Percentiles rank a stretch among this genome's conserved stretches.
Evolutionary conservation across 2,797 vertebrate species (phyloP).

Genomic region (Parotocinclus haroldoi): DNA sequence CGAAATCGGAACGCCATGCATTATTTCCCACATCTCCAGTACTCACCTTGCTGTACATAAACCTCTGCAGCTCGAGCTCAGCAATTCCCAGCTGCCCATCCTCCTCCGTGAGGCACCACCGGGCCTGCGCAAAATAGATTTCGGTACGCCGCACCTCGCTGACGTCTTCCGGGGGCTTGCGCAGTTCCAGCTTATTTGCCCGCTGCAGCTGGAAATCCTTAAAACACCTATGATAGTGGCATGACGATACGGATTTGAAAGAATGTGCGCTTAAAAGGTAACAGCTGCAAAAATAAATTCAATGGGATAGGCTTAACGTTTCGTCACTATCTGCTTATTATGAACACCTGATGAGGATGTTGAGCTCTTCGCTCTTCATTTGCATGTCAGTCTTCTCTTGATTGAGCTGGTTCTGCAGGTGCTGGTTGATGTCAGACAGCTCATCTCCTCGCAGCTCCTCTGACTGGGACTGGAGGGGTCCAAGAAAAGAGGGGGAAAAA

Average conservation of each 20-base stretch:
- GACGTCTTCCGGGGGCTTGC: constrained; percentile 92
- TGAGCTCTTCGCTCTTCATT: constrained; percentile 96
- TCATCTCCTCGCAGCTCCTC: constrained; percentile 84
- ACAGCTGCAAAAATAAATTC: too few relatives aligned
- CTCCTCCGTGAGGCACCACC: constrained; percentile 96
- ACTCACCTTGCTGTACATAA: constrained; percentile 96
- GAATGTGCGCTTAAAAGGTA: too few relatives aligned
- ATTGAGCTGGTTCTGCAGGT: constrained; percentile 91
- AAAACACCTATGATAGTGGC: constrained; percentile 78
- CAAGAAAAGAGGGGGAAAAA: neutral
- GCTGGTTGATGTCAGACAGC: constrained; percentile 82
- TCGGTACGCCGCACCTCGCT: constrained; percentile 92
- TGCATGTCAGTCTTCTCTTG: constrained; percentile 93
- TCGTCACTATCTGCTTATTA: too few relatives aligned
- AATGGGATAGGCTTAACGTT: too few relatives aligned
- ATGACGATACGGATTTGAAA: neutral
- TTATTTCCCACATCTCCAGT: too few relatives aligned
- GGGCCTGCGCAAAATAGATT: constrained; percentile 95
- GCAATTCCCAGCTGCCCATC: constrained; percentile 97
- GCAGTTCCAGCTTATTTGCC: constrained; percentile 94
- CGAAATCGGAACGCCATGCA: too few relatives aligned
- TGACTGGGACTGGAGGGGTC: constrained; percentile 73
- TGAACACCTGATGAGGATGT: constrained; percentile 93
- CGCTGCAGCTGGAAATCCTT: constrained; percentile 97
- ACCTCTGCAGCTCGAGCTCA: constrained; percentile 93